Conservation (phyloP, 2,797 vertebrate genomes). For the Betta splendens region DNA sequence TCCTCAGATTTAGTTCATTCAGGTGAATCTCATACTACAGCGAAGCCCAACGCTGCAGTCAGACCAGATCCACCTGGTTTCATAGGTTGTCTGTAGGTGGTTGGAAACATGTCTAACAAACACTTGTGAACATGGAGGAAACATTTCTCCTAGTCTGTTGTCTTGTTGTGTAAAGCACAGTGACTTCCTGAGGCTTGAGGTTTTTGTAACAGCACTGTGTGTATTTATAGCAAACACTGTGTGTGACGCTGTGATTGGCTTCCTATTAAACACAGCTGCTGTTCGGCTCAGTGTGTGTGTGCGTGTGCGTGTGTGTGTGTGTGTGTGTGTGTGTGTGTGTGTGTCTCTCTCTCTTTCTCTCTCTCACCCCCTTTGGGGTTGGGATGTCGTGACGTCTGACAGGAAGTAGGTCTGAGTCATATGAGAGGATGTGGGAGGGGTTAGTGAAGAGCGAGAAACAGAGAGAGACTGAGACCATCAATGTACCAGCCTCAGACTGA, state of each 20-base stretch:
- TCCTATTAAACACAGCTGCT: background rate
- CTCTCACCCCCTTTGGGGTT: no score
- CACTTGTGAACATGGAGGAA: no score
- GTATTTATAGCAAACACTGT: conserved; percentile 13
- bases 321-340: background rate
- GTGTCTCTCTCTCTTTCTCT: background rate
- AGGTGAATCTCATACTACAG: no score
- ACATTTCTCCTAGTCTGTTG: no score
- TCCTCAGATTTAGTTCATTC: no score
- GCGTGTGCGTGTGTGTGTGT: background rate
- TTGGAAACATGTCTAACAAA: no score
- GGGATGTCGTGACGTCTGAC: conserved; percentile 32
- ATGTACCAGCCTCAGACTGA: background rate
- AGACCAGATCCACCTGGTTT: no score
- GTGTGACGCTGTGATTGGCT: background rate
- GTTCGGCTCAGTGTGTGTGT: no score
- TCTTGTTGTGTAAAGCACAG: conserved; percentile 5
- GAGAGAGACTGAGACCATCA: background rate
- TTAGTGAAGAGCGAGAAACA: background rate
- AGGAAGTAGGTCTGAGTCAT: conserved; percentile 59
- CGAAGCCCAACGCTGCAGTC: no score
- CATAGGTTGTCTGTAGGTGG: no score
- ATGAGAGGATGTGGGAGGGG: conserved; percentile 42
- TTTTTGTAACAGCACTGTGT: conserved; percentile 46
- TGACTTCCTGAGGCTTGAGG: conserved; percentile 33